A percentile compares a stretch with the other conserved stretches of the same genome.
Evolutionary conservation across 2,797 vertebrate genomes (phyloP).

Genomic region (Eulemur coronatus): DNA sequence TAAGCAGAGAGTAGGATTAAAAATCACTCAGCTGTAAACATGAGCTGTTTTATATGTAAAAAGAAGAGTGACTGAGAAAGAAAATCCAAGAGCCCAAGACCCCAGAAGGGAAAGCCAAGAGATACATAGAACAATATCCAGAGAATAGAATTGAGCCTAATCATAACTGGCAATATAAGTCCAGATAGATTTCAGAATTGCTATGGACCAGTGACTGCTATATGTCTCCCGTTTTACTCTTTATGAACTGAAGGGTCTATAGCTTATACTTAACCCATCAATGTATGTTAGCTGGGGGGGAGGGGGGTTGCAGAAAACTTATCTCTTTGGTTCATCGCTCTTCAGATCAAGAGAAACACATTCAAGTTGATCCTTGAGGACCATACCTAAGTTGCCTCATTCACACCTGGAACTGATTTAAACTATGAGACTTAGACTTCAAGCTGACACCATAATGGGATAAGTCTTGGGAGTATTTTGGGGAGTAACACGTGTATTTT

Average conservation of each 20-base stretch:
- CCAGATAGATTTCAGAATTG: neutral
- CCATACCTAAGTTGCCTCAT: neutral
- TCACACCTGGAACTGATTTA: neutral
- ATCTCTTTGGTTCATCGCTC: neutral
- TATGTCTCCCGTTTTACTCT: neutral
- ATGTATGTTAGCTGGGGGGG: neutral
- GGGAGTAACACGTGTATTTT: neutral
- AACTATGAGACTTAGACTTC: neutral
- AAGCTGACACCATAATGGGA: neutral
- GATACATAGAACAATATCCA: neutral
- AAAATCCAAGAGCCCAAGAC: neutral
- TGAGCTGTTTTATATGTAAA: neutral
- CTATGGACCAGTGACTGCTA: neutral
- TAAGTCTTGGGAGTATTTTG: neutral
- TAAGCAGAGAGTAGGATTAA: neutral
- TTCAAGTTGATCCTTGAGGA: neutral
- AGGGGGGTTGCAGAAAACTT: neutral
- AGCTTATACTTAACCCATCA: neutral
- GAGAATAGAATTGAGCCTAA: neutral
- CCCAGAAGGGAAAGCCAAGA: neutral
- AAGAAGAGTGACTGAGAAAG: neutral
- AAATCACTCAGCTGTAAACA: neutral
- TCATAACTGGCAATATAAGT: neutral
- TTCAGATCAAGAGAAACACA: neutral
- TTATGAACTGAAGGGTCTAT: neutral